phyloP scores from a whole-genome alignment of 2,888 invertebrate genomes.

The Kryphioiulus occultus region DNA sequence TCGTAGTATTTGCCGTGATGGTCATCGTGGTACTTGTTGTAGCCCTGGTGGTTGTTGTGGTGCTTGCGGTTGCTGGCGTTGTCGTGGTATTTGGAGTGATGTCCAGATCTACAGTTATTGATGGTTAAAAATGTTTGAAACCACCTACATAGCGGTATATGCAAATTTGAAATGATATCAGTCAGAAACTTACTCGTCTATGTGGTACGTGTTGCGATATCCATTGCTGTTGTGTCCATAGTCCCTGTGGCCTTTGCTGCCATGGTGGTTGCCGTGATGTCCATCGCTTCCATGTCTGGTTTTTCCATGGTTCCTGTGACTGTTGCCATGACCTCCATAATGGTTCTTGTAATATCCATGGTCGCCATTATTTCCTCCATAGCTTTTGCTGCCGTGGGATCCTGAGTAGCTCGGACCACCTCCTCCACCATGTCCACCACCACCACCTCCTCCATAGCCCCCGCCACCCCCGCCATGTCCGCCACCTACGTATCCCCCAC shows the following conservation, averaged over 20 bases:
- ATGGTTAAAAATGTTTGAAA: constrained; percentile 61
- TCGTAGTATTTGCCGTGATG: constrained; percentile 53
- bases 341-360: constrained; percentile 61
- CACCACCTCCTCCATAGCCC: constrained; percentile 43
- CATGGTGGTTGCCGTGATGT: constrained; percentile 66
- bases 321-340: constrained; percentile 60
- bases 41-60: constrained; percentile 50
- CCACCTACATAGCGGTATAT: too few relatives aligned
- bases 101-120: constrained; percentile 46
- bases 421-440: constrained; percentile 42
- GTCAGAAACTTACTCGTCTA: constrained; percentile 62
- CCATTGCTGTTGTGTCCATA: constrained; percentile 50
- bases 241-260: constrained; percentile 55
- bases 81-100: constrained; percentile 52
- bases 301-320: constrained; percentile 67
- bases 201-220: constrained; percentile 51
- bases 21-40: constrained; percentile 52
- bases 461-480: not conserved
- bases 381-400: constrained; percentile 66
- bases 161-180: not conserved
- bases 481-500: not conserved
- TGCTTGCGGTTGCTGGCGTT: constrained; percentile 48
- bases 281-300: constrained; percentile 68
- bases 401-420: constrained; percentile 21
- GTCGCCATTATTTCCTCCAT: constrained; percentile 68